Conservation (phyloP, 2,797 vertebrate species). For the Macropus fuliginosus region DNA sequence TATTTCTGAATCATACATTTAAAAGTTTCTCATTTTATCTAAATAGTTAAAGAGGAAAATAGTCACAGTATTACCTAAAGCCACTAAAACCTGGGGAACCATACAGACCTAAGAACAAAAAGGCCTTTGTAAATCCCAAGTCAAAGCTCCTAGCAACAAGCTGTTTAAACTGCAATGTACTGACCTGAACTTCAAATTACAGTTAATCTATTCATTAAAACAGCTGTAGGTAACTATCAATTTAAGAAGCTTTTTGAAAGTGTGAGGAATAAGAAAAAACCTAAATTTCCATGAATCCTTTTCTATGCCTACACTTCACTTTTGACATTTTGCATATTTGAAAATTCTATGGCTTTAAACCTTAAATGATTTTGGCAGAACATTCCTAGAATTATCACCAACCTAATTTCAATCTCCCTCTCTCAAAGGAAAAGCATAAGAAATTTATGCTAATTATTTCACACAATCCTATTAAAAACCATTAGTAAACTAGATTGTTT, state of each 20-base stretch:
- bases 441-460: background rate
- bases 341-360: constrained; percentile 50
- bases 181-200: constrained; percentile 81
- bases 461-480: constrained; percentile 24
- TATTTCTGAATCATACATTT: constrained; percentile 2
- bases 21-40: constrained; percentile 48
- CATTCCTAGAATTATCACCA: constrained; percentile 38
- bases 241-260: constrained; percentile 33
- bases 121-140: constrained; percentile 87
- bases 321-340: constrained; percentile 12
- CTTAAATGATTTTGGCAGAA: constrained; percentile 39
- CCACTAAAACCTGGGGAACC: constrained; percentile 90
- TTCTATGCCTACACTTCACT: constrained; percentile 36
- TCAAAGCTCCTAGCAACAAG: constrained; percentile 84
- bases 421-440: background rate
- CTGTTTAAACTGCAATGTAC: constrained; percentile 82
- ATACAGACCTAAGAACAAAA: constrained; percentile 90
- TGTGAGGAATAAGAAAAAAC: background rate
- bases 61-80: constrained; percentile 70
- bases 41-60: constrained; percentile 66
- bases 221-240: constrained; percentile 61
- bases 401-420: constrained; percentile 2
- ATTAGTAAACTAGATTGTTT: constrained; percentile 49
- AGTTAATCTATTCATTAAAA: constrained; percentile 67
- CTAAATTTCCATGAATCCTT: constrained; percentile 53